Conservation (phyloP, 2,797 vertebrate genomes). For the Graptemys geographica region DNA sequence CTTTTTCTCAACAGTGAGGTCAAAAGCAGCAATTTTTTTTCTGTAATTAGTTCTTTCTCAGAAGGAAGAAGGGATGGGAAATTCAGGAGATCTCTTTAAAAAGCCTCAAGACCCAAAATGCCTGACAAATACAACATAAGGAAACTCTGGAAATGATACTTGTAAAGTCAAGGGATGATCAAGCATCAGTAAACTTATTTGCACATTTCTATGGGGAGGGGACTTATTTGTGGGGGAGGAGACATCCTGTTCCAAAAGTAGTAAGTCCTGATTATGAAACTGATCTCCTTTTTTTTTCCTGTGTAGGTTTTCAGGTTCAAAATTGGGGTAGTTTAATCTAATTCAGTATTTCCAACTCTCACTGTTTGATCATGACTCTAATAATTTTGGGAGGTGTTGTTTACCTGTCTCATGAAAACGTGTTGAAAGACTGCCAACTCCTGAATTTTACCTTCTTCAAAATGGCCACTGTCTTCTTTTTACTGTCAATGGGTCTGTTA, state of each 20-base stretch:
- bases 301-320: not conserved
- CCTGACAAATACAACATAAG: not conserved
- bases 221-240: no score
- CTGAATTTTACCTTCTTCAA: not conserved
- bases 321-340: not conserved
- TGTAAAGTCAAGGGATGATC: not conserved
- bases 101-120: not conserved
- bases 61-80: not conserved
- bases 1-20: not conserved
- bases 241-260: not conserved
- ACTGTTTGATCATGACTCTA: not conserved
- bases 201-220: not conserved
- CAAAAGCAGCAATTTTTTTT: not conserved
- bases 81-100: not conserved
- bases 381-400: not conserved
- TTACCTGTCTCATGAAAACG: not conserved
- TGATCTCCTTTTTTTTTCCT: not conserved
- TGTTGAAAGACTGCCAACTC: not conserved
- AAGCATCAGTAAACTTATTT: not conserved
- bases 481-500: not conserved
- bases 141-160: not conserved
- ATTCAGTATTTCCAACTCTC: not conserved
- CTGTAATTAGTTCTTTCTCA: not conserved
- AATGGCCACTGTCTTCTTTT: not conserved
- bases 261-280: not conserved